Base-by-base conservation (phyloP, 2,113 vertebrate genomes). In the Trachemys scripta region DNA sequence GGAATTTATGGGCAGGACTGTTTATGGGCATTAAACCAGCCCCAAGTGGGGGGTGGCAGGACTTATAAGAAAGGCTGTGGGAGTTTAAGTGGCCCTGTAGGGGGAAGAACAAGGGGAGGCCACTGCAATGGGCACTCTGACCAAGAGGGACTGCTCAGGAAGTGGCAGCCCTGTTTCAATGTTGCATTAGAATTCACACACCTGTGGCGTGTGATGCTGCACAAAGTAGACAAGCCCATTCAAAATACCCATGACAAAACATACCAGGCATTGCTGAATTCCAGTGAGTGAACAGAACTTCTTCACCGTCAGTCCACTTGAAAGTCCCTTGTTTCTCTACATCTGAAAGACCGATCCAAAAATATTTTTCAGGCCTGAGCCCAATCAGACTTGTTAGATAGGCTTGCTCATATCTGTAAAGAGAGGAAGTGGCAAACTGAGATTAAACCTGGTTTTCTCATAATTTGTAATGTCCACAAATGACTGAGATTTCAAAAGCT, bases 181-280 rank as follows among this genome's bases (percentile, higher is more conserved):
- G 62, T 69, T 69, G 62, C 62, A 69, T 69, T n/a, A 69, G 35
- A n/a, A 65, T 65, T 65, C 16, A 65, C 14, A 65, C 14, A 65
- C 31, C 62, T 65, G 62, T 65, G 62, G 29, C 7, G 16, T n/a
- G 62, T 65, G 17, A n/a, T 65, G 31, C 62, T 65, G 16, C 16
- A 65, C 62, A 31, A 69, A n/a, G 35, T n/a, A 69, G 35, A 69
- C 35, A 69, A 69, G 31, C 35, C 35, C 35, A 69, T 29, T n/a
- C 22, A 59, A 31, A 79, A 20, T n/a, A 5, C 42, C 25, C 22
- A 0, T n/a, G 54, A 24, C 4, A 82, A 87, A 57, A 79, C 94
- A 13, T 98, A 99, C 99, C 99, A 98, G 99, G 99, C 99, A 99
- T 99, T 72, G 98, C 98, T 0, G 98, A 80, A 9, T 99, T 99